A percentile compares a stretch with the other conserved stretches of the same genome.
Conservation (phyloP, 2,888 invertebrate genomes). For the Abrostola tripartita region DNA sequence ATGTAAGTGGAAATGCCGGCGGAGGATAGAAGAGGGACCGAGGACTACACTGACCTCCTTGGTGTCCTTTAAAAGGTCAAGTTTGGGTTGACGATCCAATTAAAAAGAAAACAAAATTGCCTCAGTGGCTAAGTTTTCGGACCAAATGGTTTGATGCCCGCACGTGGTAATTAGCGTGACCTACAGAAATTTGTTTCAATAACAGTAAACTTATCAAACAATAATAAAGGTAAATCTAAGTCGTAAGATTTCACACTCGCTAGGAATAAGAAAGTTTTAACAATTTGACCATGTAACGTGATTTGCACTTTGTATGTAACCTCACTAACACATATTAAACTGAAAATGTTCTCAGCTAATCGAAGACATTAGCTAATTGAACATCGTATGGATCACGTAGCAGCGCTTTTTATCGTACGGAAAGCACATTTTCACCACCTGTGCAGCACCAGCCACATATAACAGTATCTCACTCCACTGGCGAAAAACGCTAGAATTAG, state of each 20-base stretch:
- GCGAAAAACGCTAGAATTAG: conserved; percentile 51
- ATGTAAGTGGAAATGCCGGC: conserved; percentile 7
- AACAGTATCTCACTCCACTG: conserved; percentile 32
- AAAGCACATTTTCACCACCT: conserved; percentile 36
- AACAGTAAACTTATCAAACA: too few species aligned
- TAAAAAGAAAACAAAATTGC: background rate
- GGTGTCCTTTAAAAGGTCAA: conserved; percentile 3
- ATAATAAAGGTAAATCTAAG: too few species aligned
- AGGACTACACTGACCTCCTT: conserved; percentile 3
- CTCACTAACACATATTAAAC: conserved; percentile 22
- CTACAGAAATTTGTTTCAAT: too few species aligned
- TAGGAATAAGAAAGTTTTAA: background rate
- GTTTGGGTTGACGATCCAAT: background rate
- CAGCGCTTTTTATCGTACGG: conserved; percentile 33
- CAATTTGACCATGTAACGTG: background rate
- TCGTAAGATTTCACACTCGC: too few species aligned
- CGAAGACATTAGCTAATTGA: conserved; percentile 40
- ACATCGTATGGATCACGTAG: conserved; percentile 30
- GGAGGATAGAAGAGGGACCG: background rate
- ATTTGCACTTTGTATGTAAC: conserved; percentile 8
- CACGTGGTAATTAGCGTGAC: too few species aligned
- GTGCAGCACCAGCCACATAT: conserved; percentile 23
- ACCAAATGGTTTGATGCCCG: too few species aligned
- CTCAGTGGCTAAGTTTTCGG: background rate
- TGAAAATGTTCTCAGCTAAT: conserved; percentile 27